Base-by-base conservation (phyloP, 2,888 invertebrate species). In the Pediacus dermestoides region DNA sequence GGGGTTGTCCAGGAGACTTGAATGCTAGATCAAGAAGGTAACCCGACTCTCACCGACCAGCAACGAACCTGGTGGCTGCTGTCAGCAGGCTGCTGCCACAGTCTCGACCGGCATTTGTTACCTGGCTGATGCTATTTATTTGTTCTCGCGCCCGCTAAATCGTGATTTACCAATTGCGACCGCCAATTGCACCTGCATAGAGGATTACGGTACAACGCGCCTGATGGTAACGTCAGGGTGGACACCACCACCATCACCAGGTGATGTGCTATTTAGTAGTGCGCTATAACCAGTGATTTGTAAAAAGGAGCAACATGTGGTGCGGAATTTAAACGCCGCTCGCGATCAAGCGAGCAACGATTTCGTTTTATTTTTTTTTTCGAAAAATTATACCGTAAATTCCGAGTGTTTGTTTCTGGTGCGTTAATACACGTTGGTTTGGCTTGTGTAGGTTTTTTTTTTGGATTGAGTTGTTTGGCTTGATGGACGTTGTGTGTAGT, bases 31-130 rank as follows among this genome's bases (percentile, higher is more conserved):
- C 55, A 61, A 55, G 53, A 53, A 48, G 28, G 28, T 14, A 28
- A 55, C 55, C n/a, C 61, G 54, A 55, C 45, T 48, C 44, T 48
- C 48, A 44, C 53, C 53, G 57, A 59, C 38, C 47, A 45, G 39
- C 44, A 41, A 52, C 57, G 58, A 46, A 33, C 15, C 41, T 49
- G 47, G 46, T 36, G 45, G 40, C 51, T 56, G 56, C 52, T 57
- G 57, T 56, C 55, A 55, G 49, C 53, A 51, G 44, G 46, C 53
- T 52, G 50, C 48, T 50, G 48, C 55, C 55, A 53, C 59, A 60
- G 61, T 61, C 60, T 58, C 52, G 45, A 54, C 58, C 58, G 60
- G 58, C 58, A 56, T 57, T 57, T 55, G 57, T 55, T 53, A 50
- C 50, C 48, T 42, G 55, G 39, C 49, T 51, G 55, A 53, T 55